Base-by-base conservation (phyloP, 2,797 vertebrate genomes). In the Rhynchonycteris naso region DNA sequence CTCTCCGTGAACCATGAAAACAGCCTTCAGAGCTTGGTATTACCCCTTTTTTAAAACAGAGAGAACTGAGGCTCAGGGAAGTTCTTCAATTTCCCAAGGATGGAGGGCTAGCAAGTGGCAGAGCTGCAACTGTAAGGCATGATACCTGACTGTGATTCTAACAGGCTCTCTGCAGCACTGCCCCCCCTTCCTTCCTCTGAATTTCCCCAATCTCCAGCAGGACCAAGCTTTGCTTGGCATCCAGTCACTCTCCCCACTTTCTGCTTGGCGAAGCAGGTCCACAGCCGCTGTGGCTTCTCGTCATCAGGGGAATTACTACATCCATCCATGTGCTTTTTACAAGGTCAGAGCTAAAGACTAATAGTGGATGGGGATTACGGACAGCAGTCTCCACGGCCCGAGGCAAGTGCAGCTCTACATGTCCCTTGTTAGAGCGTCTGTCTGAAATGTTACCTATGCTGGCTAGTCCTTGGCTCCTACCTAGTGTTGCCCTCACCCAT, bases 1-100 rank as follows among this genome's bases (percentile, higher is more conserved):
- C 19, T 56, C 90, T 85, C 78, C 78, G 92, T 85, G 92, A 93
- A 88, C 93, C 88, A 11, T 33, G 75, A 91, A 76, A 95, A 76
- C 16, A 69, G 61, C 58, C 47, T 54, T 88, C 75, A 50, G 58
- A 61, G 59, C 78, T 47, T n/a, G 19, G 38, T 71, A 54, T 83
- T 72, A 50, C 38, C 43, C 47, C 66, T 71, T 22, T 52, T 74
- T 63, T 76, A 89, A 95, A 83, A 63, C 81, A 87, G 30, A 74
- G 52, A 43, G 33, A 61, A 83, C 63, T 58, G 71, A 33, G 16
- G 24, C 50, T 83, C 22, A 11, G 83, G 66, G 19, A 43, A 52
- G n/a, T 54, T 24, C 80, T 80, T 63, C 43, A 65, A 58, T 91
- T 93, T 11, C 72, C 94, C 90, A 30, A 74, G 30, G 74, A 56